Base-by-base conservation (phyloP, 1,140 invertebrate genomes). In the Plectus sambesii region DNA sequence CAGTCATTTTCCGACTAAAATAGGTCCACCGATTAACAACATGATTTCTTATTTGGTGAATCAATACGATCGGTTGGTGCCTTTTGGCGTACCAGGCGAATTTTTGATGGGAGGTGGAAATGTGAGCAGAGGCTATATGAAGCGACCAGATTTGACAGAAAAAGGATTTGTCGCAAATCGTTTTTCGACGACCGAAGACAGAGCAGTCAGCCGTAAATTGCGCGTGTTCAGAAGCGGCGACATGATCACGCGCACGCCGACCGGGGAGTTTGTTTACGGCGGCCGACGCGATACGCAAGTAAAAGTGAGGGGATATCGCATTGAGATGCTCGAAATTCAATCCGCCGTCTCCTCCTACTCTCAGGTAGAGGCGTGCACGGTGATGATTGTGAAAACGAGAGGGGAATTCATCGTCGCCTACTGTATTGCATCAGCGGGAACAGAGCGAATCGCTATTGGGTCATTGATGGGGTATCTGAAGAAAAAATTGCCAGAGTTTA, bases 271-370 rank as follows among this genome's bases (percentile, higher is more conserved):
- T 12, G 12, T 41, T 30, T 49, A 41, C 40, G n/a, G 25, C 3
- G 23, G 23, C 22, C 25, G 47, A 3, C 8, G 20, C 27, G 47
- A 49, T 33, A 22, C 33, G 20, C 47, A 49, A 49, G 43, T 22
- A 19, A 49, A 49, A 22, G 43, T 49, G 8, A 5, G 20, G 19
- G 47, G 47, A 8, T 24, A 48, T 29, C 8, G 47, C 8, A 30
- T 49, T 3, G 47, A 49, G 15, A 15, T 49, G 3, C 33, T 41
- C n/a, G 47, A 49, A 48, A 22, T 49, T n/a, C 42, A 49, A 26
- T 30, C 19, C 27, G 47, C 44, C 3, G 9, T 49, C 9, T 5
- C 25, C 5, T 12, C 4, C 8, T n/a, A 30, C 3, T 4, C 5
- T 4, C 17, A 25, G 19, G 43, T 49, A 29, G 33, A 5, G 30